These are phyloP conservation scores for Ctenomys sociabilis DNA, from an alignment of 2,113 vertebrate genomes.

Conservation along the genomic window DNA sequence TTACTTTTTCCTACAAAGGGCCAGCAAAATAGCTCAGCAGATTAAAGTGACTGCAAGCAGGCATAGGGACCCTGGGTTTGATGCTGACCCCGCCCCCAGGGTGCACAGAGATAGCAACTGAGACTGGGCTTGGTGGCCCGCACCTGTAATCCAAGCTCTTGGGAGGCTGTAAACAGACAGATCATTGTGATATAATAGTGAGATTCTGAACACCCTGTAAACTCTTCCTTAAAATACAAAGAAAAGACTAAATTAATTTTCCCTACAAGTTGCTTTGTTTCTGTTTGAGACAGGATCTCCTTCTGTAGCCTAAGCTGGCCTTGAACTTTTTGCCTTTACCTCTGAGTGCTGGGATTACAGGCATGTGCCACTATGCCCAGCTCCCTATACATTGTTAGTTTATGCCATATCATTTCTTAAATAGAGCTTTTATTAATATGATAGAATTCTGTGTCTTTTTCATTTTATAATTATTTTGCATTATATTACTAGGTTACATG, in stretches of 20 bases:
- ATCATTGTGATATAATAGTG: too few relatives aligned
- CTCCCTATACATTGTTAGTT: background rate
- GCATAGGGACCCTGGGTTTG: too few relatives aligned
- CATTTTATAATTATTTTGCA: background rate
- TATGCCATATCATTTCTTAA: conserved; percentile 17
- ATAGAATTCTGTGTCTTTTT: background rate
- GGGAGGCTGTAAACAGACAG: too few relatives aligned
- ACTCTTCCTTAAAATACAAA: too few relatives aligned
- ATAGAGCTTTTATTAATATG: background rate
- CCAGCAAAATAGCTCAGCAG: too few relatives aligned
- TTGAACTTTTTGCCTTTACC: background rate
- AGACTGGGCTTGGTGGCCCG: too few relatives aligned
- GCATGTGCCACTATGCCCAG: background rate
- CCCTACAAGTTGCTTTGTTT: background rate
- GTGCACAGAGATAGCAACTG: too few relatives aligned
- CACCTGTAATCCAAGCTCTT: too few relatives aligned
- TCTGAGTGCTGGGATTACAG: background rate
- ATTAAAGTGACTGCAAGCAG: too few relatives aligned
- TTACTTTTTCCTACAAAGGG: background rate
- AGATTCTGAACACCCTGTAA: too few relatives aligned
- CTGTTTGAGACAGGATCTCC: background rate
- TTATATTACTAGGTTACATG: background rate
- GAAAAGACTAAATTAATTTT: background rate
- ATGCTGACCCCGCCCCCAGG: too few relatives aligned
- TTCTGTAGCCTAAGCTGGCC: background rate